Evolutionary conservation across 2,888 invertebrate genomes (phyloP).

Genomic region (Hyposoter dolosus): DNA sequence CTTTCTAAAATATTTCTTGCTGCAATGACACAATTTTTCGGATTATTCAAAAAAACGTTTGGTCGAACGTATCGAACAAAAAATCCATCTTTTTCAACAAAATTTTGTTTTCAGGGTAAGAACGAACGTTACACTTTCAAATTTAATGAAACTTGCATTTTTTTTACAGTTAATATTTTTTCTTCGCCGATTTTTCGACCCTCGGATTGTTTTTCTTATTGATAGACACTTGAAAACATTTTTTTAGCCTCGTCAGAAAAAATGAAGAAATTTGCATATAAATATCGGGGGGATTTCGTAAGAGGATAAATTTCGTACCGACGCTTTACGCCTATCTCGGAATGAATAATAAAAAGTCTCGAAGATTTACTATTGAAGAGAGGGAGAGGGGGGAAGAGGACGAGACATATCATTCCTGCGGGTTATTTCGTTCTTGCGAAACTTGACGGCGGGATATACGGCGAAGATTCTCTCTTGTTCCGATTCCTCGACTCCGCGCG

Average conservation of each 20-base stretch:
- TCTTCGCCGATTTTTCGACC: neutral
- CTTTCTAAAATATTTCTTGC: too few relatives aligned
- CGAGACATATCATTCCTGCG: slow-evolving; percentile 60
- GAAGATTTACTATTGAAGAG: slow-evolving; percentile 79
- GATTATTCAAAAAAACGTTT: too few relatives aligned
- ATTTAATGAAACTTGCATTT: neutral
- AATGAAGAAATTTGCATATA: slow-evolving; percentile 2
- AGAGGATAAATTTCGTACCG: slow-evolving; percentile 58
- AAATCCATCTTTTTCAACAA: too few relatives aligned
- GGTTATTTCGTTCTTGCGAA: slow-evolving; percentile 44
- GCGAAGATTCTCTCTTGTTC: slow-evolving; percentile 37
- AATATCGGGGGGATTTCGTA: slow-evolving; percentile 49
- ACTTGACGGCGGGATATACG: slow-evolving; percentile 39
- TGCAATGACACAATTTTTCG: too few relatives aligned
- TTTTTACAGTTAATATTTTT: neutral
- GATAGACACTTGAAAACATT: neutral
- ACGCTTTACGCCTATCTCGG: slow-evolving; percentile 40
- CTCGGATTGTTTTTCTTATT: neutral
- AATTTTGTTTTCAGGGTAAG: neutral
- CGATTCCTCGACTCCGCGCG: slow-evolving; percentile 73
- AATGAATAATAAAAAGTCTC: slow-evolving; percentile 69
- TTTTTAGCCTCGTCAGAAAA: neutral
- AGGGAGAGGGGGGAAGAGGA: neutral
- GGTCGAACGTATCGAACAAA: too few relatives aligned
- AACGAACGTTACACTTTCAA: neutral